Evolutionary conservation across 2,888 invertebrate species (phyloP).

Genomic region (Rhagophthalmus giganteus): DNA sequence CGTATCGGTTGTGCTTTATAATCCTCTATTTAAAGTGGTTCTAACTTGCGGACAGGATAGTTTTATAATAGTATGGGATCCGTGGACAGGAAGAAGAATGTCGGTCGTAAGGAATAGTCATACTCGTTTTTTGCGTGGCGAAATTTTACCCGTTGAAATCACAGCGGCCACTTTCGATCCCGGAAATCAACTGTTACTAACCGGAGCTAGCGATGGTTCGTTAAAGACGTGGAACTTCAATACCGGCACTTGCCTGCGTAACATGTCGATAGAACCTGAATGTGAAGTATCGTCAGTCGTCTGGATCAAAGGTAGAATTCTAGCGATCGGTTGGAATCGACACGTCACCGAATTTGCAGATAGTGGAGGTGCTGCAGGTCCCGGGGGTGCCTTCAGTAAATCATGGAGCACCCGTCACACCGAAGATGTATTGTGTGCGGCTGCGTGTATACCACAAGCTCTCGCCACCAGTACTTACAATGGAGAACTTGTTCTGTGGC

Average conservation of each 20-base stretch:
- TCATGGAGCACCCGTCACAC: slow-evolving; percentile 73
- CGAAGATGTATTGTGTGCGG: slow-evolving; percentile 75
- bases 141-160: slow-evolving; percentile 69
- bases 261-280: slow-evolving; percentile 63
- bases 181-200: slow-evolving; percentile 70
- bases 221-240: slow-evolving; percentile 86
- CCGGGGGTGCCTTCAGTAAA: slow-evolving; percentile 57
- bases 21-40: slow-evolving; percentile 72
- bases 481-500: slow-evolving; percentile 82
- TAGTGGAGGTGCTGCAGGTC: slow-evolving; percentile 58
- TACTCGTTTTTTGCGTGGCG: slow-evolving; percentile 67
- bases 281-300: slow-evolving; percentile 60
- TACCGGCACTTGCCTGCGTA: slow-evolving; percentile 72
- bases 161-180: slow-evolving; percentile 79
- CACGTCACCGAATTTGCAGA: slow-evolving; percentile 71
- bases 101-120: slow-evolving; percentile 73
- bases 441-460: slow-evolving; percentile 66
- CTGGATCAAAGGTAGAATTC: slow-evolving; percentile 62
- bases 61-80: slow-evolving; percentile 81
- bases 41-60: slow-evolving; percentile 80
- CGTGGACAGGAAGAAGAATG: slow-evolving; percentile 70
- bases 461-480: slow-evolving; percentile 77
- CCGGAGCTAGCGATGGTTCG: slow-evolving; percentile 78
- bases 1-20: slow-evolving; percentile 74
- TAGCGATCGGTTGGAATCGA: slow-evolving; percentile 80